phyloP scores from a whole-genome alignment of 2,113 vertebrate species.

The Poeciliopsis occidentalis region DNA sequence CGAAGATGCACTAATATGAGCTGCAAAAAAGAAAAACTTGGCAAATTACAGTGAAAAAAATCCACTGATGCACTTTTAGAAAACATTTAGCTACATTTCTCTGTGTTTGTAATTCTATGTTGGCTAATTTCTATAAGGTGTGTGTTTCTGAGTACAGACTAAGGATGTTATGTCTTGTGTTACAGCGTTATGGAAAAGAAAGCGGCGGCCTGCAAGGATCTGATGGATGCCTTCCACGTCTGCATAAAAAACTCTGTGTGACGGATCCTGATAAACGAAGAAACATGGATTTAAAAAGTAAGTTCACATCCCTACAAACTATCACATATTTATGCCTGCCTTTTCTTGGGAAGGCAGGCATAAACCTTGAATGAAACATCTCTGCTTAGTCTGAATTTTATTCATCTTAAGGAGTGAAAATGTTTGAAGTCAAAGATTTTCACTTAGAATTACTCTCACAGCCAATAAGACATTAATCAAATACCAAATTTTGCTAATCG shows the following conservation, averaged over 20 bases:
- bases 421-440: not conserved
- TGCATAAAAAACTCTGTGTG: no score
- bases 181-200: slow-evolving; percentile 74
- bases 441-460: not conserved
- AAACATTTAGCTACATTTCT: slow-evolving; percentile 16
- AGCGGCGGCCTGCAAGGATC: slow-evolving; percentile 69
- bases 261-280: slow-evolving; percentile 54
- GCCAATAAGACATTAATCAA: not conserved
- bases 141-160: not conserved
- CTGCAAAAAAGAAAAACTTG: not conserved
- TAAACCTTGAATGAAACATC: no score
- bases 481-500: not conserved
- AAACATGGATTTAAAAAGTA: slow-evolving; percentile 31
- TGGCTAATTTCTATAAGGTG: not conserved
- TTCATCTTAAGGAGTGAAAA: no score
- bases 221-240: no score
- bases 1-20: slow-evolving; percentile 25
- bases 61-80: slow-evolving; percentile 5
- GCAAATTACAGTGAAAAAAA: slow-evolving; percentile 29
- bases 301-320: slow-evolving; percentile 14
- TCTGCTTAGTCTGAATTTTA: no score
- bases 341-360: no score
- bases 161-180: slow-evolving; percentile 35
- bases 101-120: not conserved
- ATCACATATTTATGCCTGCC: no score